Conservation (phyloP, 1,140 invertebrate genomes). For the Macrosteles quadrilineatus region DNA sequence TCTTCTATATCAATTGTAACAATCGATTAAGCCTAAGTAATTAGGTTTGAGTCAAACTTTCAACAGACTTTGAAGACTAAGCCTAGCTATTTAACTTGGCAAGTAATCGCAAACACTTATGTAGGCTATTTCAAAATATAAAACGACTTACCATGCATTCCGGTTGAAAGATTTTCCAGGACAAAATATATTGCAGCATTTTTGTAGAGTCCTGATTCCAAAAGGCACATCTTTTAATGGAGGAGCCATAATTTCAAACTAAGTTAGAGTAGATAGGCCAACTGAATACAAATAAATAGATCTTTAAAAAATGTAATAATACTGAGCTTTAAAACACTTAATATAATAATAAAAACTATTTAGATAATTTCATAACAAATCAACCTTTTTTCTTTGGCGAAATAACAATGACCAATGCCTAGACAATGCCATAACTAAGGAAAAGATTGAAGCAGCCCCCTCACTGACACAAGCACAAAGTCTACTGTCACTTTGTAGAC, state of each 20-base stretch:
- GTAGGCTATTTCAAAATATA: no score
- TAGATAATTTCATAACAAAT: neutral
- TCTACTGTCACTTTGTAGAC: neutral
- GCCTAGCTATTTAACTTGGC: no score
- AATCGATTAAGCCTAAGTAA: no score
- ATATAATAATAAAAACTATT: no score
- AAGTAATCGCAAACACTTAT: no score
- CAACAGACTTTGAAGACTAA: no score
- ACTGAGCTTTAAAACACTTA: neutral
- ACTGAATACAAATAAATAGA: neutral
- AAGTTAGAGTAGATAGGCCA: no score
- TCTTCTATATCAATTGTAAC: no score
- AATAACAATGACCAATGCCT: constrained; percentile 20
- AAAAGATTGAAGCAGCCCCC: neutral
- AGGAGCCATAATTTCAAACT: neutral
- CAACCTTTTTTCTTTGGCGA: constrained; percentile 7
- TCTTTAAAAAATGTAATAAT: neutral
- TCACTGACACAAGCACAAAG: neutral
- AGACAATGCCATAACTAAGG: neutral
- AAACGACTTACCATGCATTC: constrained; percentile 57
- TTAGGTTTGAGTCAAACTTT: no score
- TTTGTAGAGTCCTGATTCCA: constrained; percentile 57
- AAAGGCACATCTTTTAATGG: constrained; percentile 56
- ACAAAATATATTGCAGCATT: constrained; percentile 53
- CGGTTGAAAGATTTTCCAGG: constrained; percentile 58